Evolutionary conservation across 2,113 vertebrate genomes (phyloP).

Genomic region (Jacana jacana): DNA sequence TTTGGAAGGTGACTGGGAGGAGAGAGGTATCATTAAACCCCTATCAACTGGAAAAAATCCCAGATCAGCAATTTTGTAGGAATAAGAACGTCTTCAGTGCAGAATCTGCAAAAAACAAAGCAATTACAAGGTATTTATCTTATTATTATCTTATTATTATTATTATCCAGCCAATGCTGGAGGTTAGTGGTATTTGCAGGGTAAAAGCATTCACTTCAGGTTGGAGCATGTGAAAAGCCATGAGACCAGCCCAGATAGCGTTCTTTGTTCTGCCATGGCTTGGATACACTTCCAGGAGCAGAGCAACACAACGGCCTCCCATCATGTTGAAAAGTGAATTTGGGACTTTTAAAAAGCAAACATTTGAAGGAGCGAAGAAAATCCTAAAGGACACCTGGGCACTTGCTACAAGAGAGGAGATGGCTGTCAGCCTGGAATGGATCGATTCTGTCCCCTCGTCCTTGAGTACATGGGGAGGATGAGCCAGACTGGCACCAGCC

Average conservation of each 20-base stretch:
- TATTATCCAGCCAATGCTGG: background rate
- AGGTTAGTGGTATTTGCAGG: background rate
- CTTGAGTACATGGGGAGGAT: rapidly evolving
- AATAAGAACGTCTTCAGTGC: background rate
- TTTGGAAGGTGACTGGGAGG: constrained; percentile 39
- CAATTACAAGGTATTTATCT: background rate
- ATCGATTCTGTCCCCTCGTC: rapidly evolving
- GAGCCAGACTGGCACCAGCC: background rate
- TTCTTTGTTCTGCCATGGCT: background rate
- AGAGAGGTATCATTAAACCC: constrained; percentile 38
- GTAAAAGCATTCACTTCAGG: background rate
- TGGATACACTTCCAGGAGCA: background rate
- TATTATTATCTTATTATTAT: too few relatives aligned
- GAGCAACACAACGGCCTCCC: background rate
- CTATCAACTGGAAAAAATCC: background rate
- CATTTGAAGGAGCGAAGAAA: background rate
- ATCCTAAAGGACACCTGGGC: background rate
- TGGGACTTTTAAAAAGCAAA: background rate
- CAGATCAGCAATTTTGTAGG: background rate
- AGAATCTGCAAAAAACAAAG: background rate
- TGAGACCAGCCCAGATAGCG: background rate
- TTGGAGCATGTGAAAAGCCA: background rate
- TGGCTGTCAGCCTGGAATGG: background rate
- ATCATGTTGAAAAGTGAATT: background rate
- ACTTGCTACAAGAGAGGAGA: background rate